Evolutionary conservation across 2,888 invertebrate species (phyloP), one percentile per base, ranked within the genome.

Genomic region (Hermodice carunculata): DNA sequence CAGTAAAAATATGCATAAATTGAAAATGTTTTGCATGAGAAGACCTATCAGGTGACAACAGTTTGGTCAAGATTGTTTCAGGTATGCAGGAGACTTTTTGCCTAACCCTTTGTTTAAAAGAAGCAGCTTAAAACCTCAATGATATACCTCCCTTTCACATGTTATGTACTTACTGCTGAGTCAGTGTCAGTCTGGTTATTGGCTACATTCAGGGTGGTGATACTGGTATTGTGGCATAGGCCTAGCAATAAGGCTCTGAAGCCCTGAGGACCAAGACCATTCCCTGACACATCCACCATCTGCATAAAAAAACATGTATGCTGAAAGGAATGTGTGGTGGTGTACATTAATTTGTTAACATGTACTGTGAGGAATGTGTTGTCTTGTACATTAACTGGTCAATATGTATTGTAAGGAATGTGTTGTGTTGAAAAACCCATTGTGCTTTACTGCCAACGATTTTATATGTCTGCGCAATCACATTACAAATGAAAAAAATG

Each of bases 181-280:
- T 81, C 80, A 22, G 80, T 80, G 59, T 81, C 81, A 0, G 80
- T 66, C 63, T 71, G 74, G 62, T 80, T 81, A 53, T 75, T 75
- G 4, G 80, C 76, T 17, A 79, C 64, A 66, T 78, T 80, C 26
- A 81, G 73, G 53, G 75, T 73, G 17, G 71, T 64, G 2, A 81
- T 75, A 0, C 76, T 64, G 1, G 66, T 61, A 63, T 78, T 78
- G 29, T 71, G 54, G 42, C 76, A 74, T 73, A 81, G 68, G 1
- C 76, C 76, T 28, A 79, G 59, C 71, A 80, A 76, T 1, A 81
- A 54, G 19, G 76, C 69, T 17, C 81, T 68, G 59, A 80, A 78
- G 5, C 69, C 66, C 59, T 78, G 78, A 5, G 81, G 81, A 4
- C 80, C 80, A 40, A 81, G 64, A 46, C 75, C 68, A 57, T 81